Base-by-base conservation (phyloP, 2,888 invertebrate genomes). In the Muscina levida region DNA sequence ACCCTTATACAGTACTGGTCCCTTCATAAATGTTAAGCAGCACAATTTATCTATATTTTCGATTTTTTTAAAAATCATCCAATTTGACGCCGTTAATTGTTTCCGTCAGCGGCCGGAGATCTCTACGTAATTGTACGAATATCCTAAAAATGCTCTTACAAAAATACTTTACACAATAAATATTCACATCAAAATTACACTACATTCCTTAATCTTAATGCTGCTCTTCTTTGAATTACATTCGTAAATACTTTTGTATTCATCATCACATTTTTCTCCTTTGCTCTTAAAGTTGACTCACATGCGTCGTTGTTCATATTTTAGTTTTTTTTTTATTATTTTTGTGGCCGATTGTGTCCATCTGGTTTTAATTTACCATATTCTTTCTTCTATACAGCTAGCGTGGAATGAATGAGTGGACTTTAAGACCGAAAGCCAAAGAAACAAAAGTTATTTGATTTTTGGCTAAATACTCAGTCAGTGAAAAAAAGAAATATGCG, bases 281-380 rank as follows among this genome's bases (percentile, higher is more conserved):
- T 53, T 24, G 15, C 15, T 57, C 19, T 11, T 59, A 31, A 31
- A 5, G 19, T 39, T 53, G 31, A 31, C 31, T 31, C 31, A 31
- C 8, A 5, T 31, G 31, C 31, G 31, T 39, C 1, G 39, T 57
- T 39, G 59, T 59, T 37, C 37, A 59, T 39, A 62, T 62, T 62
- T 62, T 42, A 5, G 31, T 31, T 39, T 42, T 62, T 62, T 42
- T 19, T 6, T 22, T 39, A 11, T 37, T n/a, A 24, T 62, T 42
- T 42, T 62, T 11, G 3, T 31, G 31, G 62, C 37, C 22, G 22
- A 42, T 62, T 42, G 42, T 1, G 22, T 13, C 62, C 62, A 62
- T 62, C 62, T 62, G 62, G 37, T 42, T 62, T 62, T 62, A 62
- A 62, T 62, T 62, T 62, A 37, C 42, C 62, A 62, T 62, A 39